Percentiles rank a stretch among this genome's conserved stretches.
Conservation (phyloP, 2,797 vertebrate genomes). For the Dermochelys coriacea region DNA sequence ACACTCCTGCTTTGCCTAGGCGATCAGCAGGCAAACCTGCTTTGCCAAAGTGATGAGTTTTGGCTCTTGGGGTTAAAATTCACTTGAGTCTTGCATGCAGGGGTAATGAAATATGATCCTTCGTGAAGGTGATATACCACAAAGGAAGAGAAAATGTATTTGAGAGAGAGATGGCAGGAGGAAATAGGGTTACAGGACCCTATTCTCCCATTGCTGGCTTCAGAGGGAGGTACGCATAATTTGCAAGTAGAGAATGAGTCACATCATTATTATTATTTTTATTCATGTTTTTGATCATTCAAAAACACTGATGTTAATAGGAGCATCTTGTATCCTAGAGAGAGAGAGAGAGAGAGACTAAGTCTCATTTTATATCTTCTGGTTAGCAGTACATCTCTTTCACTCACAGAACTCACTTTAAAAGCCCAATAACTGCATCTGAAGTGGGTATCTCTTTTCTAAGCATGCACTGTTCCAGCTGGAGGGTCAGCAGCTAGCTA, state of each 20-base stretch:
- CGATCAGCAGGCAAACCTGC: too few species aligned
- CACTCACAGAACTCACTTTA: rapidly evolving
- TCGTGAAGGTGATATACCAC: too few species aligned
- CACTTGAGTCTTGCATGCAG: neutral
- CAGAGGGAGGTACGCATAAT: neutral
- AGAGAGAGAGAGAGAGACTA: too few species aligned
- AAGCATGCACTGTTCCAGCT: neutral
- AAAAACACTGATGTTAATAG: neutral
- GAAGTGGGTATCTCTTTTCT: neutral
- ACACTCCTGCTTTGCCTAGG: too few species aligned
- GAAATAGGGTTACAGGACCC: neutral
- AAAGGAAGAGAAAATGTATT: neutral
- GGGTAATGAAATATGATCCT: neutral
- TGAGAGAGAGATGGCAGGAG: neutral
- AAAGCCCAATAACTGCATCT: neutral
- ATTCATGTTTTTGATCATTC: neutral
- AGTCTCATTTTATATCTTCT: neutral
- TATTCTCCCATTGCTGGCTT: neutral
- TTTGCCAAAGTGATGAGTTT: neutral
- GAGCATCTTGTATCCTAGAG: neutral
- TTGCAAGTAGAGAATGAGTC: neutral
- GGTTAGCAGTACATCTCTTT: neutral
- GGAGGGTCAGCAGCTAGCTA: rapidly evolving
- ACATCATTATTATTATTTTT: neutral
- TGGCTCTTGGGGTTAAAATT: neutral